Percentiles rank a stretch among this genome's conserved stretches.
Conservation (phyloP, 2,888 invertebrate species). For the Podotricha telesiphe region DNA sequence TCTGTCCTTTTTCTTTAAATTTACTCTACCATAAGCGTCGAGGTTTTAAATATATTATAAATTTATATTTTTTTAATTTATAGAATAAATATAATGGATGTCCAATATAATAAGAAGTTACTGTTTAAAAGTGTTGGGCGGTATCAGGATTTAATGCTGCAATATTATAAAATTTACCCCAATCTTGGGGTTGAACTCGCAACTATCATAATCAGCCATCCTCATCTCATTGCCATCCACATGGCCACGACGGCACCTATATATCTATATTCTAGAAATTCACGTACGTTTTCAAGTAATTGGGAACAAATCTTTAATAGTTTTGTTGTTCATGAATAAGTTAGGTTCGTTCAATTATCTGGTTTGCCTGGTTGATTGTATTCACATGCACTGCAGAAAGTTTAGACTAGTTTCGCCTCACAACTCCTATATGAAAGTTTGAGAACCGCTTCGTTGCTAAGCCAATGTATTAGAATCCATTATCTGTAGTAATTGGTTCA, state of each 20-base stretch:
- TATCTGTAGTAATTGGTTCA: not conserved
- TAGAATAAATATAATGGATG: too few relatives aligned
- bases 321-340: conserved; percentile 3
- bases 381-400: conserved; percentile 25
- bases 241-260: too few relatives aligned
- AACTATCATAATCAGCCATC: too few relatives aligned
- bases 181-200: too few relatives aligned
- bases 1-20: not conserved
- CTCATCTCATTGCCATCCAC: too few relatives aligned
- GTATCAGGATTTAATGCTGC: too few relatives aligned
- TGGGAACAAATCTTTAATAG: not conserved
- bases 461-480: conserved; percentile 10
- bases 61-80: too few relatives aligned
- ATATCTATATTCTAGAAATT: not conserved
- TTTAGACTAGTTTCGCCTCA: conserved; percentile 9
- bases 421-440: conserved; percentile 26
- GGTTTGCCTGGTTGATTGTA: conserved; percentile 21
- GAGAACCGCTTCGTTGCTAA: conserved; percentile 5
- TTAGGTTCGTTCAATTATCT: conserved; percentile 32
- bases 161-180: too few relatives aligned
- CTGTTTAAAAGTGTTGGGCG: too few relatives aligned
- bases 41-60: too few relatives aligned
- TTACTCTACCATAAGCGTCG: too few relatives aligned
- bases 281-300: not conserved
- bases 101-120: too few relatives aligned